phyloP scores from a whole-genome alignment of 2,888 invertebrate genomes.

The Dicranocentrus wangi region DNA sequence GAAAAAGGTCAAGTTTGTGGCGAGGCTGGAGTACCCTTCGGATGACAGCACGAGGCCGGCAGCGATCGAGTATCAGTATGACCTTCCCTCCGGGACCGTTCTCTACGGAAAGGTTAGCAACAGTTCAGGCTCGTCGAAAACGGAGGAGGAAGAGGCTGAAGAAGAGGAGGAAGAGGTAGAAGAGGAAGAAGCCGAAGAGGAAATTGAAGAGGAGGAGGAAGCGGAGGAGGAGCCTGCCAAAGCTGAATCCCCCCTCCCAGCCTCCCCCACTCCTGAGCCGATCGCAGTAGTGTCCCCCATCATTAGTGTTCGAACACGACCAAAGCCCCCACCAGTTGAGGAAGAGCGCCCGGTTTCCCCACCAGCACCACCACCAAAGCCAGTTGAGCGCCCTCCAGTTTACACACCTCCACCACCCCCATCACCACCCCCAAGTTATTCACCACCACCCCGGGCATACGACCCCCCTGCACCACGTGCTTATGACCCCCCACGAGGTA shows the following conservation, averaged over 20 bases:
- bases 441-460: background rate
- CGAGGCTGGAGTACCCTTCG: constrained; percentile 58
- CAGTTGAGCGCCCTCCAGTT: background rate
- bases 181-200: constrained; percentile 26
- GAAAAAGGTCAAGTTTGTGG: constrained; percentile 62
- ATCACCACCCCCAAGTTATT: constrained; percentile 17
- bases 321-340: background rate
- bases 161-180: constrained; percentile 36
- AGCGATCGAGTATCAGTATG: constrained; percentile 61
- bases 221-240: background rate
- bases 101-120: constrained; percentile 62
- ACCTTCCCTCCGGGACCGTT: constrained; percentile 62
- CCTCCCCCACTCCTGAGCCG: background rate
- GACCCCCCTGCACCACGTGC: constrained; percentile 9
- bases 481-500: constrained; percentile 6
- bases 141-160: constrained; percentile 51
- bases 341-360: background rate
- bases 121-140: background rate
- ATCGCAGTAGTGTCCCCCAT: too few relatives aligned
- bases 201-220: constrained; percentile 35
- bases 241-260: background rate
- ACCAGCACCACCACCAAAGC: constrained; percentile 35
- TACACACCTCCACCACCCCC: constrained; percentile 37
- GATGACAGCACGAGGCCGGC: constrained; percentile 62
- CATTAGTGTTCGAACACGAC: too few relatives aligned